A percentile compares a stretch with the other conserved stretches of the same genome.
Conservation (phyloP, 2,113 vertebrate species). For the Mandrillus leucophaeus region DNA sequence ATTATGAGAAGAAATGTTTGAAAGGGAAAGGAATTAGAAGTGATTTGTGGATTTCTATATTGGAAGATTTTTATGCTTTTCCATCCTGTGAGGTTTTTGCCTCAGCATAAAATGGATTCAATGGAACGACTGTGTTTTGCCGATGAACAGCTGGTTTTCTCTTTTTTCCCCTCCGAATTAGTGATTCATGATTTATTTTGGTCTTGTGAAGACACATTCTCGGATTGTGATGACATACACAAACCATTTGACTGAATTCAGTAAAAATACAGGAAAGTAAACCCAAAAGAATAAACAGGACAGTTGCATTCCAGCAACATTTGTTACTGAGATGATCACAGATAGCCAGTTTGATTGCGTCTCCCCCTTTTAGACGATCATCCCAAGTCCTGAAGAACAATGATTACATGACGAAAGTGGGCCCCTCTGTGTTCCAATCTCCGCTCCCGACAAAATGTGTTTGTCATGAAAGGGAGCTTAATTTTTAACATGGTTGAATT, state of each 20-base stretch:
- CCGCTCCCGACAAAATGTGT: not conserved
- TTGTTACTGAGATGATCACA: not conserved
- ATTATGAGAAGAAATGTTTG: not conserved
- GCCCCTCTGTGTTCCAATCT: not conserved
- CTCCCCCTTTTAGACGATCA: not conserved
- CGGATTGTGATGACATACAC: conserved; percentile 44
- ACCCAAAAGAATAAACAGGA: not conserved
- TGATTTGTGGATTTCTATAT: not conserved
- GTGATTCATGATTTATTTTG: conserved; percentile 46
- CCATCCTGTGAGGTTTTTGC: not conserved
- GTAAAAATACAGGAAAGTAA: conserved; percentile 37
- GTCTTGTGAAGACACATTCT: conserved; percentile 23
- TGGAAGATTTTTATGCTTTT: not conserved
- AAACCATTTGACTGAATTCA: conserved; percentile 46
- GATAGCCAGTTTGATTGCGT: not conserved
- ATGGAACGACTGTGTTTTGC: not conserved
- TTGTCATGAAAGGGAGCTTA: conserved; percentile 53
- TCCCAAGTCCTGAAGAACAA: not conserved
- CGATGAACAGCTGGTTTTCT: not conserved
- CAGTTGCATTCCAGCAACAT: not conserved
- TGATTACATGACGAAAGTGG: not conserved
- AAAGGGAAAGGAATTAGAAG: not conserved
- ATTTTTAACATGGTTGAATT: not conserved
- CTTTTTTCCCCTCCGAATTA: not conserved
- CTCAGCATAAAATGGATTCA: not conserved